Base-by-base conservation (phyloP, 2,797 vertebrate species). In the Octomys mimax region DNA sequence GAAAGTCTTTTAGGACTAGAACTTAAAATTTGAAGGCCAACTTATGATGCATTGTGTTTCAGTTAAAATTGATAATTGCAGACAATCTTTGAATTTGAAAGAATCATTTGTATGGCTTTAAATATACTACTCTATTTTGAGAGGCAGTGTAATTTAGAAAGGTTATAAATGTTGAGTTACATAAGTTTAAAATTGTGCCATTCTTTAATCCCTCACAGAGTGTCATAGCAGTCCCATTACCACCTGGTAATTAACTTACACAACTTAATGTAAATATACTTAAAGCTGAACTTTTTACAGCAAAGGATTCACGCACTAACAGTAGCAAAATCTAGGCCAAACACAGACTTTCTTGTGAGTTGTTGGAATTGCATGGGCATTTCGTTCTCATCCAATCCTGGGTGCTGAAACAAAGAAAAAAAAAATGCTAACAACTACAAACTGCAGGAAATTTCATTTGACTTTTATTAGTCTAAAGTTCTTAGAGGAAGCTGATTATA, bases 1-100 rank as follows among this genome's bases (percentile, higher is more conserved):
- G 54, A 88, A 83, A 66, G 42, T 24, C 49, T 73, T 2, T 82
- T 84, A 78, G 77, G 14, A 57, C 21, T 84, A 49, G n/a, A 92
- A 86, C 24, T 66, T 77, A 28, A 87, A 86, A 84, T 33, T 83
- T 92, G 52, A 93, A 93, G 61, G 64, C 59, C 9, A 64, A 77
- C 49, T 0, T 79, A 24, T 22, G 84, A 24, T 10, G 28, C 36
- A 66, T 36, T 82, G 8, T 77, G 2, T 82, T 87, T 81, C 52
- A 88, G 13, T 83, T 94, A 46, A 94, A 86, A 59, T 42, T 31
- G 11, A 81, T 31, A 2, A 77, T 82, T 39, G 1, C 13, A 28
- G 36, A 42, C 59, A 2, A 0, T 91, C 16, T 84, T 85, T 94
- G 62, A 79, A 57, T n/a, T 66, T 90, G 66, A 61, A 87, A 22